These are phyloP conservation scores for Ceratina japonica DNA, from an alignment of 1,140 invertebrate genomes.

Conservation along the genomic window DNA sequence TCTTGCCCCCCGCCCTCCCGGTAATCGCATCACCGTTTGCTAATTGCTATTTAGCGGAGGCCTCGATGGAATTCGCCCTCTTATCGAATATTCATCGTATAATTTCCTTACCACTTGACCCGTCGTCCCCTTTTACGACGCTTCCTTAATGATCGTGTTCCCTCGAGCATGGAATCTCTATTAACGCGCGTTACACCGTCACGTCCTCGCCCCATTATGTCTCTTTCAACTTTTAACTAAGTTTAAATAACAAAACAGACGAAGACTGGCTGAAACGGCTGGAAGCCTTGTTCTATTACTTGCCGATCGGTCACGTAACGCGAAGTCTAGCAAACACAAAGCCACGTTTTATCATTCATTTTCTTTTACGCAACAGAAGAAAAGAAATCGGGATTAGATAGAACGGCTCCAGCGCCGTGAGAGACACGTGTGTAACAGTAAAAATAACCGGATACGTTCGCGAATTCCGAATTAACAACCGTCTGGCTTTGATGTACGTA, in stretches of 20 bases:
- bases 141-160: background rate
- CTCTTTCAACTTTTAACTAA: no score
- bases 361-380: background rate
- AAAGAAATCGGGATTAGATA: background rate
- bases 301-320: no score
- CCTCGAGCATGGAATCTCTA: constrained; percentile 10
- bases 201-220: no score
- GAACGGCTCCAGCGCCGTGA: background rate
- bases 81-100: constrained; percentile 49
- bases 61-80: background rate
- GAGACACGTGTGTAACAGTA: background rate
- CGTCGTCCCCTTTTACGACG: background rate
- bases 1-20: background rate
- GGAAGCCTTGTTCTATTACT: no score
- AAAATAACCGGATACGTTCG: background rate
- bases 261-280: no score
- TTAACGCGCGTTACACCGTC: background rate
- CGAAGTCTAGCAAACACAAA: no score
- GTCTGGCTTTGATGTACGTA: background rate
- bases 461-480: constrained; percentile 6
- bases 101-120: constrained; percentile 29
- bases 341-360: no score
- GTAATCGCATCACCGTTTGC: constrained; percentile 20
- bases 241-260: no score
- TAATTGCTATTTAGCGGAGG: constrained; percentile 36